These are phyloP conservation scores for Prolemur simus DNA, from an alignment of 2,113 vertebrate species.

Conservation along the genomic window DNA sequence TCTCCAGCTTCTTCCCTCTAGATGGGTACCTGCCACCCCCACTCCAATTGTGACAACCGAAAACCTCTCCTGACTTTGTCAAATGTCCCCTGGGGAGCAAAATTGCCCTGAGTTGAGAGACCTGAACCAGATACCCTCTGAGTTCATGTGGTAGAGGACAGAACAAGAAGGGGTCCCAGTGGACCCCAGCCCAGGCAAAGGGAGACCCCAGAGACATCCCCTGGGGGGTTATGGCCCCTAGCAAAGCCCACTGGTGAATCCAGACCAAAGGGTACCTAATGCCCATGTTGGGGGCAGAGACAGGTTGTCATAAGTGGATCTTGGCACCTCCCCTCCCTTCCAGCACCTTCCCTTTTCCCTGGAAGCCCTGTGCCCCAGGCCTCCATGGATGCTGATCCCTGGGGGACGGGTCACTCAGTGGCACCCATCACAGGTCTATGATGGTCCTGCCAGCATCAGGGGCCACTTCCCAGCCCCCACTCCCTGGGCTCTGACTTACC, in stretches of 20 bases:
- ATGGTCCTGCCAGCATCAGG: neutral
- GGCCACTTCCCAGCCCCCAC: fast-evolving
- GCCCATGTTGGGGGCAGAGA: neutral
- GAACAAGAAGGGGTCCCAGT: neutral
- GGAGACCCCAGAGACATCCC: neutral
- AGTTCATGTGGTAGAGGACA: neutral
- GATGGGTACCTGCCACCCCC: neutral
- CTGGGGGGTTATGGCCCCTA: fast-evolving
- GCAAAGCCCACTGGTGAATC: neutral
- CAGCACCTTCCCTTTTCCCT: neutral
- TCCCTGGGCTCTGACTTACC: neutral
- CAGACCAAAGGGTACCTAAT: neutral
- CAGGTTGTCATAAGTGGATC: neutral
- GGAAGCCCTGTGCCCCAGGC: neutral
- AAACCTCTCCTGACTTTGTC: neutral
- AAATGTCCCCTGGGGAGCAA: neutral
- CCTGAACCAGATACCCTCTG: neutral
- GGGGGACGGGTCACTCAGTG: neutral
- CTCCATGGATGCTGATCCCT: neutral
- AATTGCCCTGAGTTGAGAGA: neutral
- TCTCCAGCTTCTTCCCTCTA: neutral
- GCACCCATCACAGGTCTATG: neutral
- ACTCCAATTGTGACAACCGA: neutral
- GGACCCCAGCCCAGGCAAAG: neutral
- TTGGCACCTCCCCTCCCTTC: neutral